Evolutionary conservation across 2,797 vertebrate species (phyloP).

Genomic region (Cephalopachus bancanus): DNA sequence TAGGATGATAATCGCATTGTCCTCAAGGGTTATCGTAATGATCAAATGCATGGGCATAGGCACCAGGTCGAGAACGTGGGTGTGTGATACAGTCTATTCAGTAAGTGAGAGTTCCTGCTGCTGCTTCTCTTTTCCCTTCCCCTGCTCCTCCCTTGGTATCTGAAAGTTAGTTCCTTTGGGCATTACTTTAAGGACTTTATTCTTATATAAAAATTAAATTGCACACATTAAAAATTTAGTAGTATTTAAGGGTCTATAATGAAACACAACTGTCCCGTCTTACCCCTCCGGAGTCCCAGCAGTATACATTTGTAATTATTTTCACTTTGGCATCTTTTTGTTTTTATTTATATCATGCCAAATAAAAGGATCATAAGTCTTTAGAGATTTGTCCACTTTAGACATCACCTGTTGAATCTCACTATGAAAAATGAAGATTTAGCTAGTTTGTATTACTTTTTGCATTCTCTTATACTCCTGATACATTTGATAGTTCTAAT

Average conservation of each 20-base stretch:
- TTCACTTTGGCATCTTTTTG: constrained; percentile 38
- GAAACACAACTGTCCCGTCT: not conserved
- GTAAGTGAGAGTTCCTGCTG: not conserved
- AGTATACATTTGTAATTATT: constrained; percentile 29
- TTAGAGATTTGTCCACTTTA: not conserved
- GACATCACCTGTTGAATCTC: not conserved
- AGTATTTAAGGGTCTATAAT: not conserved
- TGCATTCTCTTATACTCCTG: not conserved
- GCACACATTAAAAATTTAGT: constrained; percentile 35
- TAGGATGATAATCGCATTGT: not conserved
- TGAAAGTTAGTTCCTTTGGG: not conserved
- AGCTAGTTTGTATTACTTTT: not conserved
- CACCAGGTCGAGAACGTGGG: not conserved
- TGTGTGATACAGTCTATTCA: not conserved
- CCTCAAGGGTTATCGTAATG: not conserved
- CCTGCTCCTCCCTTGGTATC: not conserved
- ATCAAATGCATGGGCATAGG: not conserved
- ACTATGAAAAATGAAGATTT: not conserved
- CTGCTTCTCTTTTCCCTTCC: not conserved
- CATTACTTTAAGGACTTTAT: not conserved
- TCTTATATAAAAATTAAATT: not conserved
- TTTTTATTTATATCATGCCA: constrained; percentile 35
- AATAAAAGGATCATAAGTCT: not conserved
- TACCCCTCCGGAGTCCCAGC: not conserved
- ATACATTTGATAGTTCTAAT: not conserved